Evolutionary conservation across 92 coral and sea anemone species (phyloP).

Genomic region (Hydrozoanthus gracilis): DNA sequence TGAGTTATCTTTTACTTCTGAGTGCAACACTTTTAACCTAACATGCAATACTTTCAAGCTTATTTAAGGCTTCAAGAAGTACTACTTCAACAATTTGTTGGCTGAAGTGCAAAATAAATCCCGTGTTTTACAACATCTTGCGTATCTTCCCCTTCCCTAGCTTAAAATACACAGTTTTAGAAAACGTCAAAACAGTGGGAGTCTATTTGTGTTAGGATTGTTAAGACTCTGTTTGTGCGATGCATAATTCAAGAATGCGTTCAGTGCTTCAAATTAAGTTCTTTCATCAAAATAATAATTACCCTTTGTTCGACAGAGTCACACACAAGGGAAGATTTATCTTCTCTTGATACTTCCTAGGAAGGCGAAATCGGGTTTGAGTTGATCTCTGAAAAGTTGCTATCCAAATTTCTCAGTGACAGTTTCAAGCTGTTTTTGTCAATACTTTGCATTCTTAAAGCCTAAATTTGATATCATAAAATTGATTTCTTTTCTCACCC

Average conservation of each 20-base stretch:
- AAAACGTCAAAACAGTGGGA: slow-evolving; percentile 18
- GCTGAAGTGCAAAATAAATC: not conserved
- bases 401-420: not conserved
- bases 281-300: slow-evolving; percentile 32
- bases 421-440: not conserved
- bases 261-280: slow-evolving; percentile 40
- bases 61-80: not conserved
- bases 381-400: not conserved
- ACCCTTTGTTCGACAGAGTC: slow-evolving; percentile 24
- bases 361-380: slow-evolving; percentile 1
- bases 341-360: slow-evolving; percentile 27
- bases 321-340: slow-evolving; percentile 24
- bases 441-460: not conserved
- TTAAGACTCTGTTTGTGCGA: slow-evolving; percentile 26
- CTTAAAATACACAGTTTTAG: not conserved
- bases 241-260: slow-evolving; percentile 29
- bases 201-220: slow-evolving; percentile 19
- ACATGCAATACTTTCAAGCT: not conserved
- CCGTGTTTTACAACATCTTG: not conserved
- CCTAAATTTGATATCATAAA: not conserved
- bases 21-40: not conserved
- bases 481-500: not conserved
- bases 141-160: not conserved
- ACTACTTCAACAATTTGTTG: not conserved
- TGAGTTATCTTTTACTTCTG: not conserved